Conservation (phyloP, 2,113 vertebrate genomes). For the Hirundichthys speculiger region DNA sequence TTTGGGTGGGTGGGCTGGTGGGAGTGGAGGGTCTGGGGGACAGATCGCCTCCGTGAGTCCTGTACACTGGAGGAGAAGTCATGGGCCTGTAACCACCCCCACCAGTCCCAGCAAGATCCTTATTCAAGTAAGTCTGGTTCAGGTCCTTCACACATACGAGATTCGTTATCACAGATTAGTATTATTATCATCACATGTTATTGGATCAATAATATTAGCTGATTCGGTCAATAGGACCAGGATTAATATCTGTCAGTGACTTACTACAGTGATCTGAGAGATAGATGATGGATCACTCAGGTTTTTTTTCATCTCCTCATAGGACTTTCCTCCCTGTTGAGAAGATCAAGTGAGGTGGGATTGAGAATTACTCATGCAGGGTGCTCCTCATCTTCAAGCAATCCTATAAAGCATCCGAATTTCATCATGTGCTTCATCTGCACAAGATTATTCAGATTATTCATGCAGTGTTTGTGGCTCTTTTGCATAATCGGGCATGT, state of each 20-base stretch:
- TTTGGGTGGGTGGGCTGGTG: conserved; percentile 14
- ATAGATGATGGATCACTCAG: conserved; percentile 76
- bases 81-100: conserved; percentile 25
- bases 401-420: too few species aligned
- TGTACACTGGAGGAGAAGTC: conserved; percentile 38
- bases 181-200: not conserved
- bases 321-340: conserved; percentile 84
- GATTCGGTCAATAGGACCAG: not conserved
- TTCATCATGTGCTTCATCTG: not conserved
- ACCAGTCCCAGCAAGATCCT: conserved; percentile 20
- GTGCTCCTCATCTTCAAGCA: too few species aligned
- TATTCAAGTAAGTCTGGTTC: conserved; percentile 76
- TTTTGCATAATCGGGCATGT: not conserved
- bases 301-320: conserved; percentile 85
- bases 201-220: conserved; percentile 16
- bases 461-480: not conserved
- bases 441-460: conserved; percentile 1
- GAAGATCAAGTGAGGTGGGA: conserved; percentile 14
- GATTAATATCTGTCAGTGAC: conserved; percentile 66
- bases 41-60: conserved; percentile 9
- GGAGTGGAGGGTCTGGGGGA: conserved; percentile 32
- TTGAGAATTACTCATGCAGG: not conserved
- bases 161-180: not conserved
- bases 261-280: conserved; percentile 87
- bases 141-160: conserved; percentile 77